These are phyloP conservation scores for Clanis bilineata DNA, from an alignment of 2,888 invertebrate genomes.

Conservation along the genomic window DNA sequence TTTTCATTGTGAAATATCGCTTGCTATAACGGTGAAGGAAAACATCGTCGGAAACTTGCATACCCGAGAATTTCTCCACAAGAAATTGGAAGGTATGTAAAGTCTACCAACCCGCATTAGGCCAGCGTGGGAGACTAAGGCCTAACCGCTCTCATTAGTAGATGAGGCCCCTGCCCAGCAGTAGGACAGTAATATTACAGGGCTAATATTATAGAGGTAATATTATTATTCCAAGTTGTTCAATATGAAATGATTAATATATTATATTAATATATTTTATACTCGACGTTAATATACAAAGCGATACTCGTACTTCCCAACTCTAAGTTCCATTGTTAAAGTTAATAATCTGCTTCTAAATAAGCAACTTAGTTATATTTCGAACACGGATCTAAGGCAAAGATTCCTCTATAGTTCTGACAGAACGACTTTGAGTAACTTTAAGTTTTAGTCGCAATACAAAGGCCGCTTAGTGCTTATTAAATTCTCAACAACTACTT, in stretches of 20 bases:
- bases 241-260: neutral
- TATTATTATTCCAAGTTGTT: too few relatives aligned
- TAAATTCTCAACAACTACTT: constrained; percentile 36
- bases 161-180: too few relatives aligned
- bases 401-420: constrained; percentile 30
- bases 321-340: constrained; percentile 8
- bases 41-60: too few relatives aligned
- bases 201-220: too few relatives aligned
- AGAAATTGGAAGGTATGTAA: too few relatives aligned
- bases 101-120: too few relatives aligned
- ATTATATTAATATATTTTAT: neutral
- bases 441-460: constrained; percentile 37
- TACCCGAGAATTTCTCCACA: too few relatives aligned
- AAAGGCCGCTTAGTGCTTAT: constrained; percentile 41
- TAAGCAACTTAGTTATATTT: constrained; percentile 19
- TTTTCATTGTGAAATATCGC: too few relatives aligned
- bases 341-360: constrained; percentile 20
- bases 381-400: constrained; percentile 27
- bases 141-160: too few relatives aligned
- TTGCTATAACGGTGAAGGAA: too few relatives aligned
- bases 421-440: constrained; percentile 35
- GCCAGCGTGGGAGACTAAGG: too few relatives aligned
- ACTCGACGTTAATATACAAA: constrained; percentile 21
- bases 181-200: too few relatives aligned
- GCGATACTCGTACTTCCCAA: constrained; percentile 13